phyloP scores from a whole-genome alignment of 2,888 invertebrate genomes.

The Xestia xanthographa region DNA sequence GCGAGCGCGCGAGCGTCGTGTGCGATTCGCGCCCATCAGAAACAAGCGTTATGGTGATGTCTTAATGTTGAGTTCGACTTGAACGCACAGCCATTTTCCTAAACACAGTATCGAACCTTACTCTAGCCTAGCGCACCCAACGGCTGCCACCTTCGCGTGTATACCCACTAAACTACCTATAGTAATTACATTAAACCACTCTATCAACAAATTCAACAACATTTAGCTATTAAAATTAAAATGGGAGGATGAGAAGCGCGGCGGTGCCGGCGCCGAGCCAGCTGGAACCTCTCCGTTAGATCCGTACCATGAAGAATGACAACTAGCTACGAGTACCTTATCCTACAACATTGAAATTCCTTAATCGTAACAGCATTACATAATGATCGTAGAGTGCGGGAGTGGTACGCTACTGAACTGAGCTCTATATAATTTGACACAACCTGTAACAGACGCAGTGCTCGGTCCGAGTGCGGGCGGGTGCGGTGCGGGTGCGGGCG shows the following conservation, averaged over 20 bases:
- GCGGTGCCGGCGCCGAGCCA: conserved; percentile 60
- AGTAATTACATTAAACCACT: conserved; percentile 87
- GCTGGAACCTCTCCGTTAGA: conserved; percentile 58
- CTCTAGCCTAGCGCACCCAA: conserved; percentile 83
- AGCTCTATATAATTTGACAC: conserved; percentile 70
- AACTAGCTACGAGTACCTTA: conserved; percentile 86
- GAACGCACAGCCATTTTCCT: conserved; percentile 88
- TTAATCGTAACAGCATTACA: conserved; percentile 77
- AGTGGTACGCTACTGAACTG: conserved; percentile 62
- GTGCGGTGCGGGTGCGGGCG: conserved; percentile 43
- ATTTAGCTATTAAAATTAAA: conserved; percentile 90
- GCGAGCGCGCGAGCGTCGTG: conserved; percentile 69
- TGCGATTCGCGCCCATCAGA: conserved; percentile 75
- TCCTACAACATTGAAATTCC: conserved; percentile 83
- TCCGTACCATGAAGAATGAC: conserved; percentile 76
- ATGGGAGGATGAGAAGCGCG: conserved; percentile 80
- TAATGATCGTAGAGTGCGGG: conserved; percentile 65
- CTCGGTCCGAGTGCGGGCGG: conserved; percentile 45
- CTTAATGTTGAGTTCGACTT: conserved; percentile 85
- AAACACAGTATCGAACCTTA: conserved; percentile 85
- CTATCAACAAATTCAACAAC: conserved; percentile 90
- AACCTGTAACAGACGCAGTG: conserved; percentile 69
- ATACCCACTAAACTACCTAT: conserved; percentile 85
- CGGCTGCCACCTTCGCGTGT: conserved; percentile 82
- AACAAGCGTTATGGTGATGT: conserved; percentile 74